Base-by-base conservation (phyloP, 53 echinoderm and acorn worm genomes). In the Actinopyga echinites region DNA sequence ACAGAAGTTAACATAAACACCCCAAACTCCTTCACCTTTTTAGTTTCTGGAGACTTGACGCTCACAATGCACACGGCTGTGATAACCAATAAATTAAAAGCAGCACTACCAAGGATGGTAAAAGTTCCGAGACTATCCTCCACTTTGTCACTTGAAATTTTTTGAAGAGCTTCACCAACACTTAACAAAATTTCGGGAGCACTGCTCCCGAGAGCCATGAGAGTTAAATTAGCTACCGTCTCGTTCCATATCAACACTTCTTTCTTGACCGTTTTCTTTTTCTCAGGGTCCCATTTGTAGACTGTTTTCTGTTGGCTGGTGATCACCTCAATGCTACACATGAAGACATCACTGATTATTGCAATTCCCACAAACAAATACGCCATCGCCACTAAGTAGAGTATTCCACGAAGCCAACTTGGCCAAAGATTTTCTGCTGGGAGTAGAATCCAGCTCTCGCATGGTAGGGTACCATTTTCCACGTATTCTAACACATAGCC, bases 371-470 rank as follows among this genome's bases (percentile, higher is more conserved):
- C 88, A 61, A 96, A 96, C 20, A 96, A 38, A 62, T 96, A 96
- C 21, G 88, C 10, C 97, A 96, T 92, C 17, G 94, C 94, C 0
- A 75, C 4, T 10, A 96, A 74, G 66, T 96, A 96, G 9, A 96
- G 86, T 11, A 82, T 17, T 26, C 88, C 88, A 11, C 97, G 92
- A 7, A 96, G 35, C 86, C 92, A 86, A 22, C 35, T 26, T 30
- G 97, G 83, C 97, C 97, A 96, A 11, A 96, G 86, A 90, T 96
- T 96, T 71, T 96, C 97, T 0, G 97, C 97, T 21, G 97, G 97
- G 3, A 96, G 74, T 29, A 96, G 84, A 1, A 96, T 59, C 97
- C 94, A 94, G 84, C 97, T 96, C 12, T 30, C 21, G 62, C 97
- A 96, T 0, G 52, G 86, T 19, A 69, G 55, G 8, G 49, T 10